These are phyloP conservation scores for Metopolophium dirhodum DNA, from an alignment of 1,140 invertebrate species.

Conservation along the genomic window DNA sequence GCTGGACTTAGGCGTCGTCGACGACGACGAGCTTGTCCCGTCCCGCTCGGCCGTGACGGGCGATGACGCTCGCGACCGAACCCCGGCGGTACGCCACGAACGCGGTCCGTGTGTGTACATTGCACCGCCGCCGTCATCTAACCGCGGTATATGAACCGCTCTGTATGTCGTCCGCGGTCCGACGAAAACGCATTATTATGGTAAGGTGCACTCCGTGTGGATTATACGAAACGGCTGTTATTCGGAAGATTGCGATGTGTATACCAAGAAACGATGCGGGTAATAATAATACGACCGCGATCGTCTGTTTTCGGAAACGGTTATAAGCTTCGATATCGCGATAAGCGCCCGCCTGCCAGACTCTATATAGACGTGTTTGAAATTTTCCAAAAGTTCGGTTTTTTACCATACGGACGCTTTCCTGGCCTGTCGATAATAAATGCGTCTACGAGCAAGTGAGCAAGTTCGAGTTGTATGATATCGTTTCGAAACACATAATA, in stretches of 20 bases:
- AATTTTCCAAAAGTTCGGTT: too few species aligned
- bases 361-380: too few species aligned
- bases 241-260: background rate
- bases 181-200: background rate
- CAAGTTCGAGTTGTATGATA: too few species aligned
- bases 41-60: background rate
- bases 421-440: too few species aligned
- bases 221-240: background rate
- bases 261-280: too few species aligned
- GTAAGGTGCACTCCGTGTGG: too few species aligned
- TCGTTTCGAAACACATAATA: too few species aligned
- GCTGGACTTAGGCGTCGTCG: constrained; percentile 40
- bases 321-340: background rate
- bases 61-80: constrained; percentile 23
- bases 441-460: too few species aligned
- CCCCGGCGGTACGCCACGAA: constrained; percentile 33
- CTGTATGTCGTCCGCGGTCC: background rate
- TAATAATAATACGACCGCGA: too few species aligned
- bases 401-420: too few species aligned
- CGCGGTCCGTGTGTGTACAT: background rate
- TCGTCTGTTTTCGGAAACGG: too few species aligned
- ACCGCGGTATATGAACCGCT: background rate
- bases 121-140: background rate
- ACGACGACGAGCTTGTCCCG: background rate
- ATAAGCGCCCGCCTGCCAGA: too few species aligned